These are phyloP conservation scores for Apogon talboti DNA, from an alignment of 2,797 vertebrate genomes.

Conservation along the genomic window DNA sequence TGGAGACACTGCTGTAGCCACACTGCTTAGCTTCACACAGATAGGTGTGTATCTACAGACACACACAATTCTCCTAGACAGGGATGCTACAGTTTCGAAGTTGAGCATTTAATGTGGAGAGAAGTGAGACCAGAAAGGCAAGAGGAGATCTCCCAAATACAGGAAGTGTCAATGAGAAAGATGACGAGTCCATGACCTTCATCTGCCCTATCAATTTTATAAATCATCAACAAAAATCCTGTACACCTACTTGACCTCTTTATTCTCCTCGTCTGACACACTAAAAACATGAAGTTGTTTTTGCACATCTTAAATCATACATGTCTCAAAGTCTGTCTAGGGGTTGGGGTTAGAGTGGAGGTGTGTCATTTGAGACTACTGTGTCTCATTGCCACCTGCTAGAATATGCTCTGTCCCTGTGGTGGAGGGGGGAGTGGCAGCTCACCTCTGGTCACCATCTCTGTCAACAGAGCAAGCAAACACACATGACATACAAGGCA, in stretches of 20 bases:
- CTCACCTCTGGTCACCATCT: slow-evolving; percentile 57
- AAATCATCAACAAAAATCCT: slow-evolving; percentile 36
- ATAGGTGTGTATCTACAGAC: slow-evolving; percentile 23
- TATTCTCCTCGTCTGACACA: slow-evolving; percentile 4
- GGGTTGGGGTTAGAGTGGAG: slow-evolving; percentile 43
- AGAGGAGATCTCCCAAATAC: slow-evolving; percentile 1
- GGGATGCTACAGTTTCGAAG: slow-evolving; percentile 35
- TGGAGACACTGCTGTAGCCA: slow-evolving; percentile 39
- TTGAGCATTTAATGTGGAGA: slow-evolving; percentile 36
- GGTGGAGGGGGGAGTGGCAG: slow-evolving; percentile 40
- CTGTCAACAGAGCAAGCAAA: slow-evolving; percentile 72
- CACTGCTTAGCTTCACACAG: slow-evolving; percentile 33
- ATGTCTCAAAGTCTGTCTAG: not conserved
- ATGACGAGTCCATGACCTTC: slow-evolving; percentile 32
- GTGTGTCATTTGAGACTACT: slow-evolving; percentile 65
- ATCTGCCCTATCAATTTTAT: slow-evolving; percentile 36
- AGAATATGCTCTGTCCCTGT: slow-evolving; percentile 48
- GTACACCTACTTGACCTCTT: slow-evolving; percentile 25
- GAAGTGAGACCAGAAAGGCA: slow-evolving; percentile 38
- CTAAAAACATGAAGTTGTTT: slow-evolving; percentile 11
- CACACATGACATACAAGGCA: slow-evolving; percentile 47
- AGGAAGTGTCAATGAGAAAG: slow-evolving; percentile 12
- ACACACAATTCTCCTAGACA: slow-evolving; percentile 30
- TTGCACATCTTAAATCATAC: not conserved
- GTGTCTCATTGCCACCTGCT: slow-evolving; percentile 49